Evolutionary conservation across 1,140 invertebrate species (phyloP).

Genomic region (Plutomurus gul): DNA sequence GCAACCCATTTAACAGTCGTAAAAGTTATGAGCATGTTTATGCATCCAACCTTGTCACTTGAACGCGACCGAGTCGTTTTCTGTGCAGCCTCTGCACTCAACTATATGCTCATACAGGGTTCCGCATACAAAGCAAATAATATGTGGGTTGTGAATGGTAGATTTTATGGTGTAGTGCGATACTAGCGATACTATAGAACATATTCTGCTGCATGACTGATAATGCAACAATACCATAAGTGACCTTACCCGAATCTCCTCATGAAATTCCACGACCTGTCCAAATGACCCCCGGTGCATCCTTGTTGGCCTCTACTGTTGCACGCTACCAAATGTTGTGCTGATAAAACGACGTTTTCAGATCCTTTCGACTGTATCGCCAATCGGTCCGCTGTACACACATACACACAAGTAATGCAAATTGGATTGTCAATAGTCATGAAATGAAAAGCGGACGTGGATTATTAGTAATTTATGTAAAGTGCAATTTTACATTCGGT

Average conservation of each 20-base stretch:
- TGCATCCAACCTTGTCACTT: too few relatives aligned
- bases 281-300: conserved; percentile 84
- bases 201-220: too few relatives aligned
- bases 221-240: not conserved
- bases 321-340: conserved; percentile 85
- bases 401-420: conserved; percentile 54
- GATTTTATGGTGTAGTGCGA: too few relatives aligned
- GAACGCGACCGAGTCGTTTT: too few relatives aligned
- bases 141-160: too few relatives aligned
- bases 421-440: not conserved
- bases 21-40: too few relatives aligned
- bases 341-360: conserved; percentile 71
- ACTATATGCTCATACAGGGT: too few relatives aligned
- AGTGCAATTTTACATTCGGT: not conserved
- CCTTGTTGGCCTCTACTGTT: conserved; percentile 74
- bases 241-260: conserved; percentile 73
- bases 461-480: conserved; percentile 11
- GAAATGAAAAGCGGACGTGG: conserved; percentile 18
- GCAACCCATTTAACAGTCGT: too few relatives aligned
- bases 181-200: too few relatives aligned
- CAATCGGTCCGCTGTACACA: conserved; percentile 62
- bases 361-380: conserved; percentile 79
- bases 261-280: conserved; percentile 87
- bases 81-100: too few relatives aligned
- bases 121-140: too few relatives aligned